Base-by-base conservation (phyloP, 2,113 vertebrate genomes). In the Scartelaos histophorus region DNA sequence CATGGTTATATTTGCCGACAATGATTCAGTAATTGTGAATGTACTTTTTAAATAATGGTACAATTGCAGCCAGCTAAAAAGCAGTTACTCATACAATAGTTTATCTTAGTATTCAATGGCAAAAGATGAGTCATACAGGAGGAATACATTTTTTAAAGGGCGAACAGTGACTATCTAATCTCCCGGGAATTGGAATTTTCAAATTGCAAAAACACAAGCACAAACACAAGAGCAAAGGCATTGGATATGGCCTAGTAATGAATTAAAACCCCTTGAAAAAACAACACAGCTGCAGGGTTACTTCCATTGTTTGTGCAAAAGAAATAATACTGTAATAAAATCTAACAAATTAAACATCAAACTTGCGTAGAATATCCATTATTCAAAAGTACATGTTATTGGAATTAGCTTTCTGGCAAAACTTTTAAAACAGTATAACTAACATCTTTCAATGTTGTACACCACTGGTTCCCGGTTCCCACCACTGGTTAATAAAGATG, bases 21-120 rank as follows among this genome's bases (percentile, higher is more conserved):
- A 70, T 56, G 49, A 67, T 68, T 66, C 11, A 64, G 45, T 46
- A 66, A 57, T 34, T 43, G 58, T 61, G 34, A 12, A n/a, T 25
- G 35, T 13, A 5, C 29, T 21, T 17, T 54, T 7, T 10, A 54
- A 24, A 46, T 34, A 74, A 17, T 21, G 15, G 53, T 13, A 54
- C 13, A 58, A 21, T 22, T 65, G 56, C 29, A n/a, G 54, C 24
- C 38, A 43, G 10, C 43, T n/a, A 61, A 34, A 54, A 29, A 60
- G 13, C 22, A 25, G 13, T 15, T 64, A 35, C 25, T 34, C 16
- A n/a, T 64, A 25, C 24, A 60, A 60, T 21, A 21, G 7, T 56
- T 22, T 56, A 22, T 16, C 12, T 60, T 34, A 16, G 12, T 11
- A 43, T 43, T 43, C 38, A 5, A 5, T 54, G 24, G 17, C 7